phyloP scores from a whole-genome alignment of 2,888 invertebrate species.

The Habroteleia sp. region DNA sequence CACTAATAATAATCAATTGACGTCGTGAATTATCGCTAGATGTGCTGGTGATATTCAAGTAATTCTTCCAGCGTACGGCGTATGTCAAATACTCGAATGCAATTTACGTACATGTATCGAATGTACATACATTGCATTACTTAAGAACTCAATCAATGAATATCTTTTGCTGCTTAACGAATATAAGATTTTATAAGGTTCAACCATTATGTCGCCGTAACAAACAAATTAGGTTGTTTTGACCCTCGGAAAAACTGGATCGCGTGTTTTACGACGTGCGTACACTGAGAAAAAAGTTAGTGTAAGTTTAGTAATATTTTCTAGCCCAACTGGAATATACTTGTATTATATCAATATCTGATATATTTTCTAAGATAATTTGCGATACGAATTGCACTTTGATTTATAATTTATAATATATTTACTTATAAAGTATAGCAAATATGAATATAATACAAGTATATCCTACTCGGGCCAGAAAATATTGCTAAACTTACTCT shows the following conservation, averaged over 20 bases:
- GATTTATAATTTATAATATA: too few relatives aligned
- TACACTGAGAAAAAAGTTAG: too few relatives aligned
- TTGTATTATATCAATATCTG: too few relatives aligned
- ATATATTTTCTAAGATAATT: too few relatives aligned
- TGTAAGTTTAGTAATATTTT: too few relatives aligned
- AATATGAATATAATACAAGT: too few relatives aligned
- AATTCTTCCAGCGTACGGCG: conserved; percentile 35
- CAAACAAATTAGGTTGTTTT: not conserved
- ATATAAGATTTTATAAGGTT: conserved; percentile 35
- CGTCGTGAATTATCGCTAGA: conserved; percentile 27
- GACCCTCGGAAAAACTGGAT: not conserved
- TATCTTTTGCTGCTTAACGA: conserved; percentile 47
- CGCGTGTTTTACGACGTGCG: not conserved
- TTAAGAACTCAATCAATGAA: conserved; percentile 18
- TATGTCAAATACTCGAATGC: conserved; percentile 22
- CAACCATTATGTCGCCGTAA: conserved; percentile 16
- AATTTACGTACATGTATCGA: conserved; percentile 36
- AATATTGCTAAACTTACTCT: too few relatives aligned
- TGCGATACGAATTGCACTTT: too few relatives aligned
- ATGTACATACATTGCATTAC: conserved; percentile 39
- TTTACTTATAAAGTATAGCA: too few relatives aligned
- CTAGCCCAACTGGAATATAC: too few relatives aligned
- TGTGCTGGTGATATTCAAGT: conserved; percentile 20
- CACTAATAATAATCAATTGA: conserved; percentile 22
- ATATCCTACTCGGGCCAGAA: too few relatives aligned